Base-by-base conservation (phyloP, 2,113 vertebrate species). In the Anarhynchus alexandrinus region DNA sequence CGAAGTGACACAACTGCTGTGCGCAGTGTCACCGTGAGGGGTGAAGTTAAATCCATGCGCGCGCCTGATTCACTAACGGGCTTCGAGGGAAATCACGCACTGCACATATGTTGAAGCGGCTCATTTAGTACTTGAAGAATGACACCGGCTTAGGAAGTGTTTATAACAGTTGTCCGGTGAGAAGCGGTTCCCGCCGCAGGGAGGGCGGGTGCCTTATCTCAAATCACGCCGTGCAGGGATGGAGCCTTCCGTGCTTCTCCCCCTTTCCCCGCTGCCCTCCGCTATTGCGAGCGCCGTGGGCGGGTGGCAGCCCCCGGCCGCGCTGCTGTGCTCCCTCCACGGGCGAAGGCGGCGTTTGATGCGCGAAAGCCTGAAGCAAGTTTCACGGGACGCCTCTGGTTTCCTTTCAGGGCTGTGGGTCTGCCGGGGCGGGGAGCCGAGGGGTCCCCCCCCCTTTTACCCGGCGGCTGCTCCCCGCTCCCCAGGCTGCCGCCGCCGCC, bases 401-500 rank as follows among this genome's bases (percentile, higher is more conserved):
- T 47, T 19, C 70, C 65, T 12, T 10, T 58, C 40, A 58, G n/a
- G 34, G 30, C 59, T 0, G 62, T 5, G 32, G 10, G 11, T 14
- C 34, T 20, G 83, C 32, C 47, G 47, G 76, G 19, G n/a, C 89
- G 17, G 38, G 13, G 11, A 61, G 76, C 74, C 38, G 27, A 3
- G 45, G 25, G 45, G 51, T 9, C 43, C 43, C 17, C 43, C 43
- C 16, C 43, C 16, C 19, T 49, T 57, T 52, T 13, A 9, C 65
- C 38, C 43, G 27, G 47, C 47, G 12, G 47, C 64, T 11, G 11
- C 32, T 12, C 13, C 38, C 36, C 29, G 34, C 82, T 82, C 21
- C n/a, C 40, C n/a, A n/a, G 9, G 49, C 51, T 58, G 40, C 40
- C 40, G 95, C 95, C 89, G 22, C 95, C 49, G 47, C 86, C 86